Percentiles rank a stretch among this genome's conserved stretches.
phyloP scores from a whole-genome alignment of 2,113 vertebrate genomes.

The Eleginops maclovinus region DNA sequence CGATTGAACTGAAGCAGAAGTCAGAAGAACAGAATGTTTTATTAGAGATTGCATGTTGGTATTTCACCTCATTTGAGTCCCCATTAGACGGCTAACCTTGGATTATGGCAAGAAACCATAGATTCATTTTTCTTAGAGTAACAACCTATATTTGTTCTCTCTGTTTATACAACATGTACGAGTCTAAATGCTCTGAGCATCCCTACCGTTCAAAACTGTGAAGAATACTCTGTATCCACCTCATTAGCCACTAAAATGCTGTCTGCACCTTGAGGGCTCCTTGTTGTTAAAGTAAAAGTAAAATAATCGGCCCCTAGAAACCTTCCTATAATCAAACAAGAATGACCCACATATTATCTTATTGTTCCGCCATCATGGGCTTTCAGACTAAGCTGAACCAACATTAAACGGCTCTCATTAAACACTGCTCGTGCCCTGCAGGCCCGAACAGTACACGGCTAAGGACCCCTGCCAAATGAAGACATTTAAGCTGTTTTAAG shows the following conservation, averaged over 20 bases:
- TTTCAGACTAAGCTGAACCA: not conserved
- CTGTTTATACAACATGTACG: not conserved
- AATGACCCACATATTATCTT: conserved; percentile 43
- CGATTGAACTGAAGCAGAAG: conserved; percentile 92
- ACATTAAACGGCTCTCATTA: conserved; percentile 19
- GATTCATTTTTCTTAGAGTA: too few relatives aligned
- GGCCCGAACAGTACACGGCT: not conserved
- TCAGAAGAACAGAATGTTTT: not conserved
- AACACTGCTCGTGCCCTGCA: conserved; percentile 1
- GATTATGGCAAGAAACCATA: conserved; percentile 13
- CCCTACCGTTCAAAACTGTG: not conserved
- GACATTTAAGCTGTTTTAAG: not conserved
- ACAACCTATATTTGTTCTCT: too few relatives aligned
- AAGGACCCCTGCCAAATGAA: not conserved
- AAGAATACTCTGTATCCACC: conserved; percentile 1
- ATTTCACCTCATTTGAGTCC: conserved; percentile 41
- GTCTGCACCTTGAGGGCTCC: conserved; percentile 24
- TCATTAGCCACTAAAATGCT: conserved; percentile 30
- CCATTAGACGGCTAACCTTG: conserved; percentile 7
- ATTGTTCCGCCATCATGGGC: conserved; percentile 4
- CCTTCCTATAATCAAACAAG: conserved; percentile 27
- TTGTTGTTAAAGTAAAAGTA: not conserved
- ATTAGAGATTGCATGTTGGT: conserved; percentile 34
- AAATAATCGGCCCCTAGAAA: conserved; percentile 9
- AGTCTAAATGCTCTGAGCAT: not conserved